These are phyloP conservation scores for Decapterus maruadsi DNA, from an alignment of 2,797 vertebrate genomes.

Conservation along the genomic window DNA sequence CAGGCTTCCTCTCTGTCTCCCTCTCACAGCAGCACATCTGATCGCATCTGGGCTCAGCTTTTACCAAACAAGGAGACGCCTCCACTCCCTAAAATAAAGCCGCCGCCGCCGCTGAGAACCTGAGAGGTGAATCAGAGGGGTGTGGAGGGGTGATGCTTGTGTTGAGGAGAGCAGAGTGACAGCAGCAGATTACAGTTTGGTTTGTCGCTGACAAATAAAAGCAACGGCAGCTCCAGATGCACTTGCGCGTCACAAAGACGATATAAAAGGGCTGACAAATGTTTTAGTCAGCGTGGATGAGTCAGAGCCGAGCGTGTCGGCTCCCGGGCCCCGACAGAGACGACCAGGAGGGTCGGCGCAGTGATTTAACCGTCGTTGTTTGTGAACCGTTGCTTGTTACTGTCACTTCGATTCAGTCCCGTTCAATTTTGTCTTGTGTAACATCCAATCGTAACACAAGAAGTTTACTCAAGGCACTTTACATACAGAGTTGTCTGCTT, in stretches of 20 bases:
- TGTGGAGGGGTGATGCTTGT: background rate
- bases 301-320: no score
- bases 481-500: no score
- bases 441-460: no score
- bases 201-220: background rate
- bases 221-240: background rate
- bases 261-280: background rate
- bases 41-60: background rate
- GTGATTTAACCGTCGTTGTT: background rate
- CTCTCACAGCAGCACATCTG: background rate
- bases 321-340: no score
- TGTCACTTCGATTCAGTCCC: background rate
- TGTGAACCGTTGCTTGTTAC: background rate
- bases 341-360: no score
- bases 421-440: no score
- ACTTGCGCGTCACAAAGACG: background rate
- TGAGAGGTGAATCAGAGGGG: background rate
- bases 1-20: no score
- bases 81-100: background rate
- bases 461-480: no score
- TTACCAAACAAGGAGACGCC: background rate
- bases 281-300: background rate
- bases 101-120: background rate
- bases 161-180: background rate
- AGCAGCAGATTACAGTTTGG: background rate